These are phyloP conservation scores for Blastobasis adustella DNA, from an alignment of 2,888 invertebrate species.

Conservation along the genomic window DNA sequence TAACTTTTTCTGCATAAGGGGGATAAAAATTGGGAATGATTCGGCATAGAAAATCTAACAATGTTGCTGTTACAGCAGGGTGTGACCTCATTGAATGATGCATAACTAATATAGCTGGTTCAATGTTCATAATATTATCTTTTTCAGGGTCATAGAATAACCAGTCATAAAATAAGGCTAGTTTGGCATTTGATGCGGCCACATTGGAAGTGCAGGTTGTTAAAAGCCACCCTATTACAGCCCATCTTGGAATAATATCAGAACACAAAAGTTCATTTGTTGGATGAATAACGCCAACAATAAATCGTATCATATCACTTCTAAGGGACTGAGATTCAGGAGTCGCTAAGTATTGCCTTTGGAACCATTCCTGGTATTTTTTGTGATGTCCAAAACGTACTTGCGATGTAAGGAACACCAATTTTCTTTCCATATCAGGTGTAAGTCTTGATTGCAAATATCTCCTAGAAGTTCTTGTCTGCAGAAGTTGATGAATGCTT, in stretches of 20 bases:
- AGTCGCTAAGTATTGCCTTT: slow-evolving; percentile 91
- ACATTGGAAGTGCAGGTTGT: slow-evolving; percentile 93
- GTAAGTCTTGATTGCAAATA: slow-evolving; percentile 90
- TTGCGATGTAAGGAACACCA: slow-evolving; percentile 89
- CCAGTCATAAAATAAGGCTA: slow-evolving; percentile 96
- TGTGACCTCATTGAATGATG: slow-evolving; percentile 94
- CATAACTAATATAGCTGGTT: slow-evolving; percentile 95
- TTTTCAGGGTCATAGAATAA: slow-evolving; percentile 91
- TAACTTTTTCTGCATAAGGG: slow-evolving; percentile 84
- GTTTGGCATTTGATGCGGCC: slow-evolving; percentile 91
- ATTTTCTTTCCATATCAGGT: slow-evolving; percentile 94
- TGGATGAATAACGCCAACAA: slow-evolving; percentile 95
- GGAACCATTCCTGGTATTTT: slow-evolving; percentile 96
- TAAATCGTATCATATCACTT: slow-evolving; percentile 94
- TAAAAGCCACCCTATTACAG: slow-evolving; percentile 94
- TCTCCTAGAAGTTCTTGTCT: slow-evolving; percentile 89
- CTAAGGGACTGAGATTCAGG: slow-evolving; percentile 93
- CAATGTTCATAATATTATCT: slow-evolving; percentile 97
- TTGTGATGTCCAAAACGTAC: slow-evolving; percentile 94
- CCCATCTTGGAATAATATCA: slow-evolving; percentile 97
- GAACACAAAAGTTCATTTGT: slow-evolving; percentile 94
- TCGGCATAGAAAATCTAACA: slow-evolving; percentile 93
- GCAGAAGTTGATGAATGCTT: slow-evolving; percentile 86
- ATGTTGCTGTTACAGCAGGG: slow-evolving; percentile 91
- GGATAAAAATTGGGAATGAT: slow-evolving; percentile 93